Evolutionary conservation across 2,797 vertebrate genomes (phyloP).

Genomic region (Lepilemur ruficaudatus): DNA sequence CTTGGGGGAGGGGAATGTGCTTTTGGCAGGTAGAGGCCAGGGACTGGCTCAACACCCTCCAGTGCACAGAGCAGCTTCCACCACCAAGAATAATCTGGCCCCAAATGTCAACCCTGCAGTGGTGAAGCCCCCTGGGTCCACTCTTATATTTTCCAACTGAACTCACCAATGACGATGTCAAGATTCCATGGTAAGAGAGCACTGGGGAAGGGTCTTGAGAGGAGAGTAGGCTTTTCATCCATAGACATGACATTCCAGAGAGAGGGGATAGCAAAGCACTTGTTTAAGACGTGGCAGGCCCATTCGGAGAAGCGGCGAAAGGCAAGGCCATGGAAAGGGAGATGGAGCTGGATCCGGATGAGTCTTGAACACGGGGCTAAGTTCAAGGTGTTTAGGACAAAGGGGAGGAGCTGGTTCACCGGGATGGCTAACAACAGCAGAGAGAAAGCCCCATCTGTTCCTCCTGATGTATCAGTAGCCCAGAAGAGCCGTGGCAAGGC

Average conservation of each 20-base stretch:
- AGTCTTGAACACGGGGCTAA: not conserved
- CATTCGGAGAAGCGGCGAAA: not conserved
- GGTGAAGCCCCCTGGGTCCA: too few species aligned
- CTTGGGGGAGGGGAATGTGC: not conserved
- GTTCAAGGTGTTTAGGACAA: not conserved
- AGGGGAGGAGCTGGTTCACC: not conserved
- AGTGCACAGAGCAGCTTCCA: rapidly evolving
- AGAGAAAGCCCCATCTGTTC: not conserved
- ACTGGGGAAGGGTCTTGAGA: not conserved
- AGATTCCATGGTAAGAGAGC: not conserved
- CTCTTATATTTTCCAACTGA: not conserved
- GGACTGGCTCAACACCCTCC: not conserved
- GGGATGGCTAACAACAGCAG: not conserved
- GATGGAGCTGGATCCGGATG: not conserved
- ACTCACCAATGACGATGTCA: not conserved
- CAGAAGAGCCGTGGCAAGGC: rapidly evolving
- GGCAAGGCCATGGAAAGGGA: not conserved
- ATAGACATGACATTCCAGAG: not conserved
- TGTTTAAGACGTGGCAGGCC: not conserved
- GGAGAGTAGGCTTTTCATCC: not conserved
- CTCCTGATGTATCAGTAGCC: not conserved
- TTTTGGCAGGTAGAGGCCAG: not conserved
- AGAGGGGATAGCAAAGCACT: not conserved
- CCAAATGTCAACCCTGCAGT: not conserved
- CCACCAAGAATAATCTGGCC: not conserved